Conservation (phyloP, 2,113 vertebrate genomes). For the Gymnocephalus cernua region DNA sequence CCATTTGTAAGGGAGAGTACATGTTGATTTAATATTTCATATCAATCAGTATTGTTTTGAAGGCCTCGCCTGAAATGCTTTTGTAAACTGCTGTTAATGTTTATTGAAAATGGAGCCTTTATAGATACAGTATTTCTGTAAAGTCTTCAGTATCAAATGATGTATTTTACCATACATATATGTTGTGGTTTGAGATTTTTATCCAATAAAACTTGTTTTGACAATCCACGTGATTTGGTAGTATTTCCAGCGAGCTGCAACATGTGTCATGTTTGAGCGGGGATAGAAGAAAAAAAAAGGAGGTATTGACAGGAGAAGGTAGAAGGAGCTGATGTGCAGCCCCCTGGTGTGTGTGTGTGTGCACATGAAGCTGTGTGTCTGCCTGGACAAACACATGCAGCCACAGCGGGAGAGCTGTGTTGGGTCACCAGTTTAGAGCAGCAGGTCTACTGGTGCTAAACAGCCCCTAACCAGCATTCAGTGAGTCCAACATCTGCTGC, state of each 20-base stretch:
- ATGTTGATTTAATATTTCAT: conserved; percentile 53
- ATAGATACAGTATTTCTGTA: conserved; percentile 67
- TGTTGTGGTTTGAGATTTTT: conserved; percentile 47
- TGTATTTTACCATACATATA: conserved; percentile 74
- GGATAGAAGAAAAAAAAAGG: background rate
- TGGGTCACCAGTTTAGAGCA: conserved; percentile 52
- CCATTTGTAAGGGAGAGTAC: conserved; percentile 44
- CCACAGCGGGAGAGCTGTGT: conserved; percentile 22
- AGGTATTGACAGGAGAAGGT: background rate
- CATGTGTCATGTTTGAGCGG: background rate
- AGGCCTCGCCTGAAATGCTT: conserved; percentile 56
- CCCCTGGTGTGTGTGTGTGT: background rate
- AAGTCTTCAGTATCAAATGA: conserved; percentile 62
- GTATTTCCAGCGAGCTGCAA: background rate
- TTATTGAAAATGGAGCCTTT: conserved; percentile 69
- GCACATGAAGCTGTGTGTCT: background rate
- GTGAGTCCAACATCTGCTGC: conserved; percentile 35
- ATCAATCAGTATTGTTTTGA: conserved; percentile 65
- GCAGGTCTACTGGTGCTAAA: conserved; percentile 56
- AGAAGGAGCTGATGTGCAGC: background rate
- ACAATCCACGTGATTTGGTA: background rate
- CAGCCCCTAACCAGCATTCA: conserved; percentile 12
- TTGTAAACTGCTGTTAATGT: conserved; percentile 65
- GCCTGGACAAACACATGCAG: conserved; percentile 32
- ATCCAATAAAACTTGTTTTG: conserved; percentile 61